Conservation (phyloP, 1,140 invertebrate species). For the Solenopsis fugax region DNA sequence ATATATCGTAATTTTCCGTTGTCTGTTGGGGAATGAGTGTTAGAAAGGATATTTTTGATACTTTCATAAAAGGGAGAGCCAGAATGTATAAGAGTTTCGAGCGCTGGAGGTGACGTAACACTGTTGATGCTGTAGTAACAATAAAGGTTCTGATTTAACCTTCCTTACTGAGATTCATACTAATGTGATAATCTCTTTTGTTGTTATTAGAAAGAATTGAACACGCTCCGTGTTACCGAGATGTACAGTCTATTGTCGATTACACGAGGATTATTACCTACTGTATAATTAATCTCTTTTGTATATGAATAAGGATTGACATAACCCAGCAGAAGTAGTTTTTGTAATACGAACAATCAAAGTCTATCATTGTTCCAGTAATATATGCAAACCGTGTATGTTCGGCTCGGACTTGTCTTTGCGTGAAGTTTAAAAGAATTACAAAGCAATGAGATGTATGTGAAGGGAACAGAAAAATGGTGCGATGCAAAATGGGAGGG, state of each 20-base stretch:
- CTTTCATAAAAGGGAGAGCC: constrained; percentile 86
- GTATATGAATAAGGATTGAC: constrained; percentile 74
- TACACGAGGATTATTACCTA: constrained; percentile 66
- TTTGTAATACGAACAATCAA: constrained; percentile 74
- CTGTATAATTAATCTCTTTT: constrained; percentile 75
- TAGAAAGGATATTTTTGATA: constrained; percentile 88
- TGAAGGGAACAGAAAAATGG: neutral
- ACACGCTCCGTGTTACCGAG: constrained; percentile 59
- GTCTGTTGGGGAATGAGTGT: constrained; percentile 84
- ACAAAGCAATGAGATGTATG: constrained; percentile 37
- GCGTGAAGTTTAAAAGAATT: constrained; percentile 45
- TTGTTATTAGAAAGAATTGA: constrained; percentile 70
- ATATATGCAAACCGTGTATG: constrained; percentile 66
- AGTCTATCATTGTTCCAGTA: constrained; percentile 73
- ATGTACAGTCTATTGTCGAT: constrained; percentile 72
- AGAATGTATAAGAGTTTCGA: constrained; percentile 80
- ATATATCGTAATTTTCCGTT: constrained; percentile 82
- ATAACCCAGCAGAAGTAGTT: constrained; percentile 70
- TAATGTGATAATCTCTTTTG: constrained; percentile 75
- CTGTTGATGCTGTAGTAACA: constrained; percentile 82
- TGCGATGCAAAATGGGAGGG: neutral
- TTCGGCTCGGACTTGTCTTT: constrained; percentile 67
- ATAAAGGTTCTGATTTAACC: constrained; percentile 83
- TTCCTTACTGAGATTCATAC: constrained; percentile 77
- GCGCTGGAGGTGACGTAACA: constrained; percentile 78